Conservation (phyloP, 2,888 invertebrate genomes). For the Yponomeuta cagnagella region DNA sequence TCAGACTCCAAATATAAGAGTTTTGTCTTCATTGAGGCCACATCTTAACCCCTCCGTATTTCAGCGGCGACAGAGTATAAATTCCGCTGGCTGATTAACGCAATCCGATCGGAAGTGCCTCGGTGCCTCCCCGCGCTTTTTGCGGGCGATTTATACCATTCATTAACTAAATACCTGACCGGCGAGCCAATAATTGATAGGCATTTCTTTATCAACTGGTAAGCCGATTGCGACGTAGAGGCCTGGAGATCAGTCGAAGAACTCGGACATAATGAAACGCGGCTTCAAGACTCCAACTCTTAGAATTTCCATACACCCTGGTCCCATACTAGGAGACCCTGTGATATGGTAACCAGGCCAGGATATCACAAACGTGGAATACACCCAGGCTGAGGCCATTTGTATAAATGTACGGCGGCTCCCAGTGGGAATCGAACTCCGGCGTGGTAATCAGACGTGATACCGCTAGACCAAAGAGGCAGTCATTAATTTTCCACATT, state of each 20-base stretch:
- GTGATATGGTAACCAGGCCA: too few relatives aligned
- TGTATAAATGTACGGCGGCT: too few relatives aligned
- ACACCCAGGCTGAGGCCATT: too few relatives aligned
- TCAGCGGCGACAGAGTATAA: slow-evolving; percentile 46
- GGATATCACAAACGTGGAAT: too few relatives aligned
- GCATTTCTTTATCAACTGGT: slow-evolving; percentile 49
- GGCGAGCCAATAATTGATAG: not conserved
- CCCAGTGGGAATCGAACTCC: too few relatives aligned
- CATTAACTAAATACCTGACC: slow-evolving; percentile 60
- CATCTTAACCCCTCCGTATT: slow-evolving; percentile 37
- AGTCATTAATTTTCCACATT: too few relatives aligned
- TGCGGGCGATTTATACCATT: slow-evolving; percentile 63
- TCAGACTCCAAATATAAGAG: not conserved
- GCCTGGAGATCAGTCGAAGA: not conserved
- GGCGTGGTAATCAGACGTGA: too few relatives aligned
- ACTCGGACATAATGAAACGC: not conserved
- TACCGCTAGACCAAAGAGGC: too few relatives aligned
- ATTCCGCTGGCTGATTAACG: slow-evolving; percentile 57
- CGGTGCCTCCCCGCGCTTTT: slow-evolving; percentile 24
- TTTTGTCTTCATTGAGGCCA: not conserved
- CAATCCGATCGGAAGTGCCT: slow-evolving; percentile 50
- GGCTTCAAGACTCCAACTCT: not conserved
- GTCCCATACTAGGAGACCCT: too few relatives aligned
- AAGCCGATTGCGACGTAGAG: slow-evolving; percentile 36
- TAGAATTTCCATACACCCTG: too few relatives aligned